Evolutionary conservation across 2,888 invertebrate species (phyloP).

Genomic region (Aspidiotus destructor): DNA sequence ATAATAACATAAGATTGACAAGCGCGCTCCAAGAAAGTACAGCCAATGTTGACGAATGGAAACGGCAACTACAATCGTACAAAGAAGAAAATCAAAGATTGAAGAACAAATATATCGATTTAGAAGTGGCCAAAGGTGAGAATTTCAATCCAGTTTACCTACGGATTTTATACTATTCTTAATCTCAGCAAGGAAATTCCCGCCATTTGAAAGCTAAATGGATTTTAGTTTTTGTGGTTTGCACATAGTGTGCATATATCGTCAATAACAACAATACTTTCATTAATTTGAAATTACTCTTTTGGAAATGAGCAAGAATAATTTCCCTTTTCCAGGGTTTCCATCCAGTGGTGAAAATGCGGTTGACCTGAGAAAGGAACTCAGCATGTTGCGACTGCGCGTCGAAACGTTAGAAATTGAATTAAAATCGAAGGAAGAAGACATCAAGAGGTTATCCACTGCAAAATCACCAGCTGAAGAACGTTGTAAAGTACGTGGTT

Average conservation of each 20-base stretch:
- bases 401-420: slow-evolving; percentile 75
- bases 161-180: background rate
- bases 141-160: background rate
- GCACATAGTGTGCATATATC: too few relatives aligned
- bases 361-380: slow-evolving; percentile 65
- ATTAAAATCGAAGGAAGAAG: slow-evolving; percentile 71
- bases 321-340: background rate
- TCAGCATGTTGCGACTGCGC: slow-evolving; percentile 62
- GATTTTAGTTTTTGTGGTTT: background rate
- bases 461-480: slow-evolving; percentile 40
- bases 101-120: slow-evolving; percentile 59
- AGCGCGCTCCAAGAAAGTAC: slow-evolving; percentile 91
- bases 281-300: too few relatives aligned
- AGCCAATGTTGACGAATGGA: slow-evolving; percentile 97
- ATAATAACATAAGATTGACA: slow-evolving; percentile 88
- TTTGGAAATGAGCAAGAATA: too few relatives aligned
- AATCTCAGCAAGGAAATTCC: background rate
- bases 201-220: background rate
- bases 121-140: slow-evolving; percentile 58
- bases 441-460: slow-evolving; percentile 55
- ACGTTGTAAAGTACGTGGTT: slow-evolving; percentile 39
- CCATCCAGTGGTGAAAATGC: slow-evolving; percentile 53
- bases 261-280: too few relatives aligned
- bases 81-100: slow-evolving; percentile 82
- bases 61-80: slow-evolving; percentile 84